Evolutionary conservation across 2,797 vertebrate species (phyloP), one percentile per base, ranked within the genome.

Genomic region (Holocentrus rufus): DNA sequence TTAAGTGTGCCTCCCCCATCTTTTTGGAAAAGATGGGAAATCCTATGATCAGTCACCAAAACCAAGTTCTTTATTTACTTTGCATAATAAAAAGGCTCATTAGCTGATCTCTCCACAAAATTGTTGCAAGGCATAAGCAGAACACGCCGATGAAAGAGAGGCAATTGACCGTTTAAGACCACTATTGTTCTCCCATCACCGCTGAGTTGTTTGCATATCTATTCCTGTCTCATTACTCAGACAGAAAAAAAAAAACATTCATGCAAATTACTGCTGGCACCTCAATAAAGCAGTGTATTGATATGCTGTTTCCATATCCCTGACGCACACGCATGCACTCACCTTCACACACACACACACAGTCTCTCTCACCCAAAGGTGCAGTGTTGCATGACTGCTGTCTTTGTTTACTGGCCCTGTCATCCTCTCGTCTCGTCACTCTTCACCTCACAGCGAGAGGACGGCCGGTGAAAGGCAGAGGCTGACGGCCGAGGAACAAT

Each of bases 181-280:
- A 18, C 78, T 69, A 89, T 90, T 92, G 86, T 91, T 87, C 85
- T 71, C 60, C 71, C 79, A 71, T 92, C 85, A 89, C 77, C 73
- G 11, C 68, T 22, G 47, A 63, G 57, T 73, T 79, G 79, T 93
- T 90, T 90, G 86, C 86, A 90, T 89, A 85, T 91, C 87, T 86
- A 25, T 84, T 81, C 83, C 83, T 65, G 81, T 87, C 80, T 87
- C 85, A 83, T 87, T 86, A 85, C 53, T 50, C 83, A 79, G 52
- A 77, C 57, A 84, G 59, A 75, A 65, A 87, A 76, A 76, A 77
- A 69, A 83, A 67, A 80, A 64, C 80, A 71, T 73, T 71, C 68
- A 90, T 91, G 89, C 90, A 92, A 92, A 93, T 90, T 52, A 83
- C 66, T 23, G 46, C 74, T 85, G 90, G 72, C 86, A 86, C 85